A percentile compares a stretch with the other conserved stretches of the same genome.
phyloP scores from a whole-genome alignment of 2,797 vertebrate species.

The Galaxias olidus region DNA sequence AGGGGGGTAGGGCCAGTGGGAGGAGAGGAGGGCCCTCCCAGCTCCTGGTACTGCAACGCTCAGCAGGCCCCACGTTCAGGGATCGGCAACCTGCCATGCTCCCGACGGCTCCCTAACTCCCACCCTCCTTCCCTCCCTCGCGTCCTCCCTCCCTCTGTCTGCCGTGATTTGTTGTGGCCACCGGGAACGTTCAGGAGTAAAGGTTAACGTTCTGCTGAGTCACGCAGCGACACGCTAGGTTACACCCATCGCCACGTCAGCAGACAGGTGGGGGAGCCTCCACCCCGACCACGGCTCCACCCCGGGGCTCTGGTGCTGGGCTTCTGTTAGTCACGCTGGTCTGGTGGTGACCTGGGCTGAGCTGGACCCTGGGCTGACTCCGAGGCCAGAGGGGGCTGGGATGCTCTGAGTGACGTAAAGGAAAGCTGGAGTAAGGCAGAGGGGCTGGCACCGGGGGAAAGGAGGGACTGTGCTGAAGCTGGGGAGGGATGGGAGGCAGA shows the following conservation, averaged over 20 bases:
- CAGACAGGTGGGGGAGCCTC: too few relatives aligned
- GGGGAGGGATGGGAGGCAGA: not conserved
- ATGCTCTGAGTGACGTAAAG: slow-evolving; percentile 8
- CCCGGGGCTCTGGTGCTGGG: too few relatives aligned
- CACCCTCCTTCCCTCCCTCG: slow-evolving; percentile 29
- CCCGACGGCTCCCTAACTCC: slow-evolving; percentile 17
- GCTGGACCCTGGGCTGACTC: too few relatives aligned
- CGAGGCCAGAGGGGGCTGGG: slow-evolving; percentile 7
- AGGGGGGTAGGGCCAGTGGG: slow-evolving; percentile 6
- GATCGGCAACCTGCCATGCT: slow-evolving; percentile 56
- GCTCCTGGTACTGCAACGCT: slow-evolving; percentile 59
- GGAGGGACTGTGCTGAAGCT: not conserved
- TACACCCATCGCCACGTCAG: too few relatives aligned
- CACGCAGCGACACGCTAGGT: not conserved
- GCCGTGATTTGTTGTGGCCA: slow-evolving; percentile 43
- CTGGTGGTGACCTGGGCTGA: too few relatives aligned
- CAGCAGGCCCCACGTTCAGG: slow-evolving; percentile 51
- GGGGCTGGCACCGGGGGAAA: not conserved
- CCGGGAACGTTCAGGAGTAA: slow-evolving; percentile 38
- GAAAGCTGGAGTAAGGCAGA: not conserved
- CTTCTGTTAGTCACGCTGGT: too few relatives aligned
- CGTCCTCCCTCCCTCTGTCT: slow-evolving; percentile 10
- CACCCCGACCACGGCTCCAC: too few relatives aligned
- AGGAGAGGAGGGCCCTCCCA: slow-evolving; percentile 15
- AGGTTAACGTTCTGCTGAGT: slow-evolving; percentile 50